Evolutionary conservation across 37 sponge, comb jelly and placozoan genomes (phyloP), one percentile per base, ranked within the genome.

Genomic region (Mnemiopsis leidyi): DNA sequence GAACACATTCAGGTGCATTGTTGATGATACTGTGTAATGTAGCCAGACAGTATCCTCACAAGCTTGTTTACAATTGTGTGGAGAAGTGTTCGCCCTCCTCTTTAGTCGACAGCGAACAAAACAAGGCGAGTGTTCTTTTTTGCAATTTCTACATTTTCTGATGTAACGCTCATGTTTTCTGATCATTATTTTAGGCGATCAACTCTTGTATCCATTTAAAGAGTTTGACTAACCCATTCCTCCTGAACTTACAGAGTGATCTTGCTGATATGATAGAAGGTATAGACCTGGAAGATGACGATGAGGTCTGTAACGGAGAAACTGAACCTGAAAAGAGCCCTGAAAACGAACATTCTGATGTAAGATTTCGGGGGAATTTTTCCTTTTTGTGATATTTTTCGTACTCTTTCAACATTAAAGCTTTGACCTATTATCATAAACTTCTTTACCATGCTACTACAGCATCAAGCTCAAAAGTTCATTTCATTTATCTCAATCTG

Each of bases 11-110:
- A 85, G 90, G 48, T 21, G 90, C 90, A 0, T 21, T 85, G 90
- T 23, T 85, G 40, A 40, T 61, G n/a, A 33, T 85, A 3, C 90
- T 85, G 90, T 85, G 90, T 26, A 85, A 28, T 40, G 90, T 85
- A 85, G 90, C 90, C 1, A 28, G 90, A 33, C 90, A 85, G 29
- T 85, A 85, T 39, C 90, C 90, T 26, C 90, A 85, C 40, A 85
- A 85, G 24, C 90, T 85, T 39, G 90, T 85, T 0, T 85, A 85
- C 61, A 85, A 85, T 37, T 85, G 90, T 85, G 90, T 85, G 25
- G 90, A 85, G 61, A 38, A 37, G 3, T 85, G 61, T 32, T 77
- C 79, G 1, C 79, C 79, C 21, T 13, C 35, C 3, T 77, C 79
- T 2, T 36, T 93, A 1, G 26, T 93, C 25, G 69, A 68, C 31